Conservation (phyloP, 2,797 vertebrate genomes). For the Enteromius unitaeniatus region DNA sequence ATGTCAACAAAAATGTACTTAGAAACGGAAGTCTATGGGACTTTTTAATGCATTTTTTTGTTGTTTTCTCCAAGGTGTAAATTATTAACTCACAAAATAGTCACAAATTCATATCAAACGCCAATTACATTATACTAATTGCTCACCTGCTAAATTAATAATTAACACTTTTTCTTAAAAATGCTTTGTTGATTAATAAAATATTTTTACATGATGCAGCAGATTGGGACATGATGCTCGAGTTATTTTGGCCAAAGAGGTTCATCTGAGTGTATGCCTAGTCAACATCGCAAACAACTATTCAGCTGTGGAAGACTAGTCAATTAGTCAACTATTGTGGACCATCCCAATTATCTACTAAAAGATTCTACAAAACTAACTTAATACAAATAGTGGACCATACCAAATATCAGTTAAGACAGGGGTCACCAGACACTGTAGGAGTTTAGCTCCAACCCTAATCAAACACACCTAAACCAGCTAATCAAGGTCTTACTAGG, state of each 20-base stretch:
- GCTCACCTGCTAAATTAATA: background rate
- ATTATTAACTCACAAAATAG: no score
- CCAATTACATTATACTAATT: background rate
- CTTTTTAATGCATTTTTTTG: background rate
- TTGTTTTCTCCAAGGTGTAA: slow-evolving; percentile 9
- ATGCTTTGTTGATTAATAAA: background rate
- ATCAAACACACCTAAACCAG: no score
- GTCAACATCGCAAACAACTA: background rate
- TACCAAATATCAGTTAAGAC: no score
- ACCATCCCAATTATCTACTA: background rate
- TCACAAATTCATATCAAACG: background rate
- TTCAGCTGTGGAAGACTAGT: no score
- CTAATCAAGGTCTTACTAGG: no score
- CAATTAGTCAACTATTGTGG: background rate
- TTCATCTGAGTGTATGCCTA: background rate
- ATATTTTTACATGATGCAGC: background rate
- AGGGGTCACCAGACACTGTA: no score
- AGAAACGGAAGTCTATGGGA: background rate
- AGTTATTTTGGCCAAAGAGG: background rate
- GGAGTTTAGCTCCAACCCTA: no score
- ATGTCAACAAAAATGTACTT: background rate
- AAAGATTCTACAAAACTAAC: background rate
- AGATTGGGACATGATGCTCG: background rate
- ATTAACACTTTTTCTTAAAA: background rate
- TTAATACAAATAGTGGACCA: background rate